These are phyloP conservation scores for Melanotaenia maccullochi DNA, from an alignment of 2,797 vertebrate species.

Conservation along the genomic window DNA sequence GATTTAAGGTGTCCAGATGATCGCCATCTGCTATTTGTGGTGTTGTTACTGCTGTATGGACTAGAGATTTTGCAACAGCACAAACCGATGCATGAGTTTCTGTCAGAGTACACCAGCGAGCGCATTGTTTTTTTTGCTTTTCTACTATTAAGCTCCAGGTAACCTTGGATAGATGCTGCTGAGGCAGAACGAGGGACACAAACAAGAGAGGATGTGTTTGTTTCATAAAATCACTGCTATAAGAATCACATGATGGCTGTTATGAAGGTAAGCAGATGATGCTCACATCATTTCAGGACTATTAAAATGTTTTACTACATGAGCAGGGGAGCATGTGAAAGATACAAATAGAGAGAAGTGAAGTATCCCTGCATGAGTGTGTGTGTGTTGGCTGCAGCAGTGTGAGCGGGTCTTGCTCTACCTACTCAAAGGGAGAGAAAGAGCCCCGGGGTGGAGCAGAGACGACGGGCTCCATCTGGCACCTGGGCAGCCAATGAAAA, in stretches of 20 bases:
- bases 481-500: conserved; percentile 80
- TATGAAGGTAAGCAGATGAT: conserved; percentile 12
- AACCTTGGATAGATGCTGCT: conserved; percentile 53
- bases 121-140: conserved; percentile 13
- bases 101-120: conserved; percentile 29
- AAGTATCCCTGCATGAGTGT: conserved; percentile 7
- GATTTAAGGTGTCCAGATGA: conserved; percentile 84
- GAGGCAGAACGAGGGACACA: conserved; percentile 36
- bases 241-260: conserved; percentile 6
- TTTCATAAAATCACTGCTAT: conserved; percentile 1
- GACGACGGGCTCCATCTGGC: conserved; percentile 81
- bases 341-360: conserved; percentile 7
- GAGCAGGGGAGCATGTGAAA: conserved; percentile 2
- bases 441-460: conserved; percentile 76
- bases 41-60: conserved; percentile 39
- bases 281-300: conserved; percentile 10
- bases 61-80: conserved; percentile 31
- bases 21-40: conserved; percentile 84
- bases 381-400: conserved; percentile 29
- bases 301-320: conserved; percentile 6
- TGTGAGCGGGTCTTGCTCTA: conserved; percentile 78
- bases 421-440: conserved; percentile 72
- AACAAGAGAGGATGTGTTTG: conserved; percentile 1
- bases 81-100: conserved; percentile 22
- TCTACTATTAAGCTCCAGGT: conserved; percentile 37